Evolutionary conservation across 2,888 invertebrate species (phyloP).

Genomic region (Acanthacorydalis orientalis): DNA sequence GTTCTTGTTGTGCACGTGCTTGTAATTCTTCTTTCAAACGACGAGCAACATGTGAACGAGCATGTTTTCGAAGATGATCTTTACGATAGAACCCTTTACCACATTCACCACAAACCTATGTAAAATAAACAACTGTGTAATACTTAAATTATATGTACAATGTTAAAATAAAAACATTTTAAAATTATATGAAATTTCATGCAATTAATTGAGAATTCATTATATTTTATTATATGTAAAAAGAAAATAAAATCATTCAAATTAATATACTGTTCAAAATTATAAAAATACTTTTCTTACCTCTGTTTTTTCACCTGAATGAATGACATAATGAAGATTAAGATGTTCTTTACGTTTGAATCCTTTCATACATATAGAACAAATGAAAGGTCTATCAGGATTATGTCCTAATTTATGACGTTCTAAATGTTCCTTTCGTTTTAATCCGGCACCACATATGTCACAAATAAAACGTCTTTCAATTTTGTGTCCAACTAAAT

Average conservation of each 20-base stretch:
- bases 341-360: slow-evolving; percentile 71
- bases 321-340: slow-evolving; percentile 68
- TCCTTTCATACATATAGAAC: slow-evolving; percentile 59
- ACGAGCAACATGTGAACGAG: slow-evolving; percentile 59
- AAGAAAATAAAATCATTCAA: too few species aligned
- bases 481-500: slow-evolving; percentile 61
- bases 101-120: slow-evolving; percentile 41
- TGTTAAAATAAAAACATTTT: too few species aligned
- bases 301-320: slow-evolving; percentile 70
- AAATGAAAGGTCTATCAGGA: slow-evolving; percentile 64
- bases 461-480: slow-evolving; percentile 64
- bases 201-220: too few species aligned
- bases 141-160: too few species aligned
- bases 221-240: too few species aligned
- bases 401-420: slow-evolving; percentile 66
- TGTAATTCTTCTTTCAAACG: slow-evolving; percentile 52
- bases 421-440: slow-evolving; percentile 63
- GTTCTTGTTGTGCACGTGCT: slow-evolving; percentile 19
- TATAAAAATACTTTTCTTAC: too few species aligned
- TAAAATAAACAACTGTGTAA: too few species aligned
- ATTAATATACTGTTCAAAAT: too few species aligned
- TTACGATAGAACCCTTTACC: slow-evolving; percentile 67
- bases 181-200: too few species aligned
- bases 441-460: slow-evolving; percentile 59
- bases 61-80: slow-evolving; percentile 66